Evolutionary conservation across 1,140 invertebrate species (phyloP), one percentile per base, ranked within the genome.

Genomic region (Drosophila nebulosa): DNA sequence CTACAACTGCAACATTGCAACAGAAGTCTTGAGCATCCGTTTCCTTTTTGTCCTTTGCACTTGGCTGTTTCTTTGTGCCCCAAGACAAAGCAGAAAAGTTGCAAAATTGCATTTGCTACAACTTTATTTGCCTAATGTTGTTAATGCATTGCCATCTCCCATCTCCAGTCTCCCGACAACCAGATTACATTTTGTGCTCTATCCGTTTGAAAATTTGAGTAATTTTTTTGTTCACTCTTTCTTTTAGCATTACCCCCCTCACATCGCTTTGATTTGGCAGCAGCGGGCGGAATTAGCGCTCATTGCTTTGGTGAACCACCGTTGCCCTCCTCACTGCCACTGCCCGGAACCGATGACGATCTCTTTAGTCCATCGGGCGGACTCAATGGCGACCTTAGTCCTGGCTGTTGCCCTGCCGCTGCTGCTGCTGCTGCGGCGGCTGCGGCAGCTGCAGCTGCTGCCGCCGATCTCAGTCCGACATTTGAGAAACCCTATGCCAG

Each of bases 331-430:
- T 93, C 94, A 69, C 92, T 95, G 85, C 96, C 95, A 62, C 91
- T 95, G 69, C 93, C 94, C 27, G 95, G 94, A 57, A 94, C 95
- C 69, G 96, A 96, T 83, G 96, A 96, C 85, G 96, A 97, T 90
- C 93, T 96, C 56, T 96, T 96, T 89, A 96, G 95, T 79, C 95
- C 95, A 52, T 93, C 93, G 35, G 93, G 92, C 55, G 93, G 93
- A 52, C 78, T 88, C 55, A 93, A 93, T 78, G 93, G 93, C 16
- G 86, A 92, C 83, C 85, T 93, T 63, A 93, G 93, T 79, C 91
- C 91, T 12, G 91, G 91, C 59, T 92, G 92, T 79, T 92, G 92
- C 89, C 89, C 83, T 6, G 39, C 39, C 39, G 39, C 39, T 21
- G 72, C 72, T 16, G 72, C 72, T 50, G 72, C 72, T 14, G 73